Base-by-base conservation (phyloP, 1,140 invertebrate genomes). In the Drosophila novamexicana region DNA sequence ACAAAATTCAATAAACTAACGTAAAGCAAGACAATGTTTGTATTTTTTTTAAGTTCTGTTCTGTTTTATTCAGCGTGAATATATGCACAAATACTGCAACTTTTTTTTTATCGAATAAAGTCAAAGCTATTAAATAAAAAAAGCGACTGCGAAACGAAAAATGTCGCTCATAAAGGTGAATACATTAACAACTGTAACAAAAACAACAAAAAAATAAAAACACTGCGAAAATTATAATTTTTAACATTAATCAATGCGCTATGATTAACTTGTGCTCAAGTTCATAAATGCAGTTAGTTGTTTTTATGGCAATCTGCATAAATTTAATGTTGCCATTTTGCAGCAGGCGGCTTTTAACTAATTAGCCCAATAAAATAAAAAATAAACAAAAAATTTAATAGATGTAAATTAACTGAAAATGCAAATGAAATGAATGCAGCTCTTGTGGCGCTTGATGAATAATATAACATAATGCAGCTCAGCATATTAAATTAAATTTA, bases 111-210 rank as follows among this genome's bases (percentile, higher is more conserved):
- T 50, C 50, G 59, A 14, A 74, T 45, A 39, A 18, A 71, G 58
- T 67, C 59, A 18, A 56, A 72, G 54, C 50, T 42, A 66, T 64
- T 52, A 64, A 66, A 69, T 37, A 44, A 63, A 79, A 18, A 59
- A 67, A 69, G 52, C 40, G 42, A 7, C 5, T 7, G 14, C 14
- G 4, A 12, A 70, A 70, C 42, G 52, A 71, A 83, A 58, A 76
- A 88, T 88, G 84, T 68, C 69, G 16, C 56, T 62, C 59, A 68
- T 57, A 77, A 77, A 81, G 83, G 83, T 88, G 77, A 86, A 83
- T 86, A 83, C 78, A 47, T 72, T 67, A 72, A 72, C 39, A 10
- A 7, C 6, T 6, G 12, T 12, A 50, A 63, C 8, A 47, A 39
- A 10, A 59, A 16, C 39, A 50, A 63, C 7, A 47, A 39, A 16